Evolutionary conservation across 2,797 vertebrate genomes (phyloP).

Genomic region (Cryptoprocta ferox): DNA sequence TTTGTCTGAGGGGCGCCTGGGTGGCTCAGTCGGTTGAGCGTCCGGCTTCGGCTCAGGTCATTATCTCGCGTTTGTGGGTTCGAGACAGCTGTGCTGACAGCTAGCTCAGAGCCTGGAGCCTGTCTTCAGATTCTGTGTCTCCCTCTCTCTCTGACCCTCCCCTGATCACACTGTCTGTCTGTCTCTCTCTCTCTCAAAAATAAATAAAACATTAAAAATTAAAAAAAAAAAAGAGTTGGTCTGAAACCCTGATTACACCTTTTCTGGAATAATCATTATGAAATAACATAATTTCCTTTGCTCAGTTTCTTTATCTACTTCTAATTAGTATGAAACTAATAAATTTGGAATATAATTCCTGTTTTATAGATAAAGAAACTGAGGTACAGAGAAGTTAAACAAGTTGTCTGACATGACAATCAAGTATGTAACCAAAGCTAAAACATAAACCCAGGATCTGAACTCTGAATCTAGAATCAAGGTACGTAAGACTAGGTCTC

Average conservation of each 20-base stretch:
- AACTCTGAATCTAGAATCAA: conserved; percentile 2
- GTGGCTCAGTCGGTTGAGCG: no score
- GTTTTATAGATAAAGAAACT: neutral
- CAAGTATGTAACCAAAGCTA: neutral
- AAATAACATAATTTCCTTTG: neutral
- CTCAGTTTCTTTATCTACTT: neutral
- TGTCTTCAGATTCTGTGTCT: no score
- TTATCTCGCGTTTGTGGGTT: no score
- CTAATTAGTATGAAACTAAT: neutral
- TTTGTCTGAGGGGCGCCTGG: neutral
- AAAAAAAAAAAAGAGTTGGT: neutral
- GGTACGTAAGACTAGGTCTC: neutral
- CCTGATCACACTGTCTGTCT: no score
- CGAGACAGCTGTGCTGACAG: no score
- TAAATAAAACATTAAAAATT: no score
- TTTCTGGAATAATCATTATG: neutral
- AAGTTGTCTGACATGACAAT: neutral
- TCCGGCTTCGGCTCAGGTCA: no score
- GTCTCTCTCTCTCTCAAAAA: no score
- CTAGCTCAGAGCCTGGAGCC: no score
- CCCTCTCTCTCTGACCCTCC: no score
- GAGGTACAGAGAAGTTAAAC: neutral
- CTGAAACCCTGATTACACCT: neutral
- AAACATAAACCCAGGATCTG: neutral
- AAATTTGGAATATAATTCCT: neutral